Evolutionary conservation across 2,888 invertebrate genomes (phyloP).

Genomic region (Gibbula magus): DNA sequence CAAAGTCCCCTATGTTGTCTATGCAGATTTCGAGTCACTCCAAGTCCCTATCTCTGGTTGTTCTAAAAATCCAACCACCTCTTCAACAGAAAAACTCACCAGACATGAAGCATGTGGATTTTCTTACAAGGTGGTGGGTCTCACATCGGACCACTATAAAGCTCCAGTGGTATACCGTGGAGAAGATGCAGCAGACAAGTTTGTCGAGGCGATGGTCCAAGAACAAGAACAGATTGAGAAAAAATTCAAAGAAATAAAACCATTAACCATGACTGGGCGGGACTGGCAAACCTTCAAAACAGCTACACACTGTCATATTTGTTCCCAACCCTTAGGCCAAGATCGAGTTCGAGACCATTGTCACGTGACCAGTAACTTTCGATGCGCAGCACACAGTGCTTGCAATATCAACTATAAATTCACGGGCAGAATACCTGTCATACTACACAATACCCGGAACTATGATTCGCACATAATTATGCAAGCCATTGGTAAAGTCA

Average conservation of each 20-base stretch:
- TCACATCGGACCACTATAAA: background rate
- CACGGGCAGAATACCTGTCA: background rate
- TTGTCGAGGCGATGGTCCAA: no score
- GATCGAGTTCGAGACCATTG: no score
- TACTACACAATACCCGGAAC: background rate
- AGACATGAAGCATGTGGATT: no score
- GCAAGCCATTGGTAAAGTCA: background rate
- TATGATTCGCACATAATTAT: background rate
- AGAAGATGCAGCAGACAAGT: no score
- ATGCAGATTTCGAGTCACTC: no score
- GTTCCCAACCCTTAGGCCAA: no score
- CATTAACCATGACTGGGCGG: no score
- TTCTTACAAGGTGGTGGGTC: conserved; percentile 1
- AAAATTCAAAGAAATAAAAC: no score
- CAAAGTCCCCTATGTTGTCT: conserved; percentile 31
- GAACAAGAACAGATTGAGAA: no score
- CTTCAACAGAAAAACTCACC: background rate
- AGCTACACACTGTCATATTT: no score
- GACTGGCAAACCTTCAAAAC: no score
- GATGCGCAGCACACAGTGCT: background rate
- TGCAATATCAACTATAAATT: background rate
- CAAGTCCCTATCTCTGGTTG: conserved; percentile 6
- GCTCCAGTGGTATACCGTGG: background rate
- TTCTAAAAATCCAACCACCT: background rate
- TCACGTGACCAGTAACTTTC: no score